Base-by-base conservation (phyloP, 1,140 invertebrate genomes). In the Lepidostoma basale region DNA sequence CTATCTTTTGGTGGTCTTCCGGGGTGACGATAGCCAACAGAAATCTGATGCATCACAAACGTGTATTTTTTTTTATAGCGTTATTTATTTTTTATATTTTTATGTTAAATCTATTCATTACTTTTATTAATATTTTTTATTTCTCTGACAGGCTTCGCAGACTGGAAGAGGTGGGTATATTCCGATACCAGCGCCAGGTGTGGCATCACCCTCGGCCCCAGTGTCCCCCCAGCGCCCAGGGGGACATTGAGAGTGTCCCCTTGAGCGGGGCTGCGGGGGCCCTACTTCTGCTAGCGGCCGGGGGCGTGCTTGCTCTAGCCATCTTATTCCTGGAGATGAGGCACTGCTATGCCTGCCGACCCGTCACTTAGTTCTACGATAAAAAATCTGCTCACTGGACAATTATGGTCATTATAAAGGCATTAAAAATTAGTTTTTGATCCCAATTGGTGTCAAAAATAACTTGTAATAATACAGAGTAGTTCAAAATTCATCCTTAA, bases 171-270 rank as follows among this genome's bases (percentile, higher is more conserved):
- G 73, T 76, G 0, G 85, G 85, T 4, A 73, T 86, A 2, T 78
- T 84, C 71, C 74, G 76, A 0, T 81, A 85, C 58, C 76, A 85
- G n/a, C 77, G 76, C 25, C 78, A 77, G 22, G 59, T 79, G 5
- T 85, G 84, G 83, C 83, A 85, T 69, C 79, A 78, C 12, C 76
- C 77, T 0, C 82, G 81, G 63, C 85, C 84, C 3, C 76, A 76
- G 0, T 86, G 85, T 33, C 36, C 65, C 5, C 60, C 63, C 12
- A 54, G 39, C 22, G 65, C 47, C 20, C 49, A 39, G 3, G 56
- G 26, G 1, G 49, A 59, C 10, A 18, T 52, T 0, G 60, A 18
- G 18, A 71, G 69, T 26, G 69, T 71, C 14, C 26, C 69, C 18
- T 18, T 71, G 10, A 26, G 49, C n/a, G 65, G 67, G 16, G 63